Conservation (phyloP, 2,888 invertebrate genomes). For the Oligia latruncula region DNA sequence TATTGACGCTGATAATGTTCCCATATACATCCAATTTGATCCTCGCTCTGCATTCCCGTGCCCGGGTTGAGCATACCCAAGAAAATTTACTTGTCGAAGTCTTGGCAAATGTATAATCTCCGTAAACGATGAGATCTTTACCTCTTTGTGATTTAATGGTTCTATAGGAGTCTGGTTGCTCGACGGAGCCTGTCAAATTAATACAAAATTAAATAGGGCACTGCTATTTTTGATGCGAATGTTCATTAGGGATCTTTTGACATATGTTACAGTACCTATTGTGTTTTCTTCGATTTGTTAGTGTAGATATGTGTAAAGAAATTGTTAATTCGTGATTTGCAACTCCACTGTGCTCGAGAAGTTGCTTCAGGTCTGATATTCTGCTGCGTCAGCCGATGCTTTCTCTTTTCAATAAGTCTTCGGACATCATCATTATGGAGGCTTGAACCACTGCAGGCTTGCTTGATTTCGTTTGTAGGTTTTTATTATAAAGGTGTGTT, state of each 20-base stretch:
- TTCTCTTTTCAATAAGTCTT: neutral
- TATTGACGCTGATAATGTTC: slow-evolving; percentile 24
- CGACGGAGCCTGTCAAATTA: slow-evolving; percentile 11
- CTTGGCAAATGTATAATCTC: slow-evolving; percentile 31
- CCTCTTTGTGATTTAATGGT: slow-evolving; percentile 43
- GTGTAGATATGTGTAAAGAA: neutral
- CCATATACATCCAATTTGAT: slow-evolving; percentile 19
- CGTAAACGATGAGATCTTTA: slow-evolving; percentile 37
- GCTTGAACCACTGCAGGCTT: neutral
- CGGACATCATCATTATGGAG: neutral
- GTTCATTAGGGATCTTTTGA: neutral
- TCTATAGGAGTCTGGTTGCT: slow-evolving; percentile 7
- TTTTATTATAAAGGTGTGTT: neutral
- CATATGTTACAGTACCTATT: neutral
- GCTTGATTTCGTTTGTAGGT: neutral
- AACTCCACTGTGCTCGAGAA: neutral
- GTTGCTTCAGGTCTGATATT: neutral
- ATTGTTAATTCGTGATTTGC: neutral
- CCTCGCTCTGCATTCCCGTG: slow-evolving; percentile 17
- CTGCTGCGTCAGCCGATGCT: neutral
- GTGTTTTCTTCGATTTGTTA: neutral
- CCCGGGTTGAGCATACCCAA: slow-evolving; percentile 34
- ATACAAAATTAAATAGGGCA: neutral
- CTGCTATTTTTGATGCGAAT: neutral
- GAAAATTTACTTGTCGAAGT: slow-evolving; percentile 24